Base-by-base conservation (phyloP, 23 tunicate genomes). In the Styela plicata region DNA sequence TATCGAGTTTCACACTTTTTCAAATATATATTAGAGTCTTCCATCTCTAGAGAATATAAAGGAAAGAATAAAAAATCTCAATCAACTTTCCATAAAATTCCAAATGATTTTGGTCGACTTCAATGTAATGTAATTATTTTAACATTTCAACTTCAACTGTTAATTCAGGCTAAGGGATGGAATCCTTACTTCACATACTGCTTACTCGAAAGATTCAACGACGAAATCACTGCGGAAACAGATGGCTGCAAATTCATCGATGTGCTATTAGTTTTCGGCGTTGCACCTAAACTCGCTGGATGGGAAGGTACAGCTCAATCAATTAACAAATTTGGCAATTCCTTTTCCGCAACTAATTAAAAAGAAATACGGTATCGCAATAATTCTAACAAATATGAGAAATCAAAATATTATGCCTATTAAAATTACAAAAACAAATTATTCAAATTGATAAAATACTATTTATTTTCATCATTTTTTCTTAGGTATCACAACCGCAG, bases 211-310 rank as follows among this genome's bases (percentile, higher is more conserved):
- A 34, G 71, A 69, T 53, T 74, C 70, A 22, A 63, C 1, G 77
- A 83, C 5, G 90, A 83, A 36, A 78, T 91, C 33, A 63, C 26
- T 53, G 84, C 70, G 20, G 64, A 71, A 28, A 67, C 79, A 2
- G 64, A 82, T 18, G 90, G 97, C 3, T 91, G 97, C 44, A 24
- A 86, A 29, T 67, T 91, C 79, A 36, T 91, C 28, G 73, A 52
- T 34, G 33, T 86, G 7, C 82, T 91, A 2, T 34, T 31, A 16
- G 35, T 69, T 52, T 82, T 91, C 69, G 80, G 74, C 29, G 21
- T 80, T 35, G 32, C 57, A 29, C 79, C 90, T 57, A 91, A 91
- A 36, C 76, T 89, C 22, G 80, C 86, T 18, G 97, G 97, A 25
- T 91, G 97, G 97, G 36, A 33, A 73, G 85, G 97, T 91, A 74